phyloP scores from a whole-genome alignment of 2,888 invertebrate genomes.

The Drosophila subquinaria region DNA sequence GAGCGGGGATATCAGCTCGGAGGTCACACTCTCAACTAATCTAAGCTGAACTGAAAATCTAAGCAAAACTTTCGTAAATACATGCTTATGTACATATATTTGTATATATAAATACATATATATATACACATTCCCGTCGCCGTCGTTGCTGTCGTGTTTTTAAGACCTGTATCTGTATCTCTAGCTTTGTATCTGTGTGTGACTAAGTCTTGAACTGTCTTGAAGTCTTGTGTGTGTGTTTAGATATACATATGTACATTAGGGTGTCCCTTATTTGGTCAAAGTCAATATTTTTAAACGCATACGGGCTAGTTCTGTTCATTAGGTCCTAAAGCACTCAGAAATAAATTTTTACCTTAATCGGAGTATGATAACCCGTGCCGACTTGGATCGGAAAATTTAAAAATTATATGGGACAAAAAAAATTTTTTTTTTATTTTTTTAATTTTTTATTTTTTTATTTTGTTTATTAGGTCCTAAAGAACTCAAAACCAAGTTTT shows the following conservation, averaged over 20 bases:
- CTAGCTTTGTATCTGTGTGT: slow-evolving; percentile 49
- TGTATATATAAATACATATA: slow-evolving; percentile 25
- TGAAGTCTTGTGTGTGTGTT: neutral
- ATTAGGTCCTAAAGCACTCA: too few relatives aligned
- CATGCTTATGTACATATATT: slow-evolving; percentile 37
- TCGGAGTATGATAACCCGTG: too few relatives aligned
- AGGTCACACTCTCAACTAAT: slow-evolving; percentile 15
- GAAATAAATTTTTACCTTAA: too few relatives aligned
- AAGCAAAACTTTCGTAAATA: slow-evolving; percentile 37
- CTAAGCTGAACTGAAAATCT: slow-evolving; percentile 48
- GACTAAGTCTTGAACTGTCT: slow-evolving; percentile 71
- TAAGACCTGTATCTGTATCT: slow-evolving; percentile 40
- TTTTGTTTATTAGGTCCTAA: too few relatives aligned
- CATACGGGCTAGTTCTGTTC: too few relatives aligned
- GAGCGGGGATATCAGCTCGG: slow-evolving; percentile 23
- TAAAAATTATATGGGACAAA: too few relatives aligned
- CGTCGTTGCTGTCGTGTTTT: slow-evolving; percentile 53
- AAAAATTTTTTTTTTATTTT: too few relatives aligned
- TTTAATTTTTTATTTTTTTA: too few relatives aligned
- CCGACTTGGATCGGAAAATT: too few relatives aligned
- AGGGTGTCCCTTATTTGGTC: too few relatives aligned
- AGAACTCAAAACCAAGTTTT: too few relatives aligned
- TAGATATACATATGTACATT: slow-evolving; percentile 32
- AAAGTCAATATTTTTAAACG: too few relatives aligned
- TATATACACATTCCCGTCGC: slow-evolving; percentile 30